Evolutionary conservation across 2,888 invertebrate genomes (phyloP), one percentile per base, ranked within the genome.

Genomic region (Artemia sinica): DNA sequence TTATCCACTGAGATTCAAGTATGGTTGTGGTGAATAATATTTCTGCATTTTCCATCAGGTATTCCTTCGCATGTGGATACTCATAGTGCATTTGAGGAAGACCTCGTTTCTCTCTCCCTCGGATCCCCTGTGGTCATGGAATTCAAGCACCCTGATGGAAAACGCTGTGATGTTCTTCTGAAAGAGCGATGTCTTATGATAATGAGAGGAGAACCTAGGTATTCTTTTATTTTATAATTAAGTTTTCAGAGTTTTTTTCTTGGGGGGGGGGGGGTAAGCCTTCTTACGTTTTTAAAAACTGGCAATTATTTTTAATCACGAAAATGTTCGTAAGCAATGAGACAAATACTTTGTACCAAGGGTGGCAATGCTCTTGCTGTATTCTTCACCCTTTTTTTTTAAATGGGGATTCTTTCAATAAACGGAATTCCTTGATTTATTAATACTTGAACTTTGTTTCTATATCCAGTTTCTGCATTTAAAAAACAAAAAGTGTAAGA

Each of bases 61-160:
- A 97, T 98, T 76, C 96, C 97, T 50, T 84, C 88, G 0, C 97
- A 98, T 78, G 85, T 94, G 28, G 97, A 98, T 77, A 94, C 91
- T 0, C 94, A 95, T 76, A 92, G 92, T 77, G 88, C 92, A 0
- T 98, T 97, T 79, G 87, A 89, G 72, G 87, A 87, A 75, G 88
- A 87, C 3, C 88, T 97, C 72, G 76, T 95, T 49, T 91, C 93
- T 0, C 77, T 97, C 0, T 95, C 94, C 5, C 80, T 95, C 14
- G 86, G 87, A 6, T 86, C 90, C 1, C 82, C 86, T 70, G 84
- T 89, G 68, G 83, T 92, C 0, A 95, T 96, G 93, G 91, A 95
- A 74, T 95, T 94, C 79, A 85, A 84, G 72, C 84, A 84, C 73
- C 82, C 81, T 68, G 80, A 81, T 65, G 81, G 82, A 0, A 76